Conservation (phyloP, 2,113 vertebrate genomes). For the Chiloscyllium plagiosum region DNA sequence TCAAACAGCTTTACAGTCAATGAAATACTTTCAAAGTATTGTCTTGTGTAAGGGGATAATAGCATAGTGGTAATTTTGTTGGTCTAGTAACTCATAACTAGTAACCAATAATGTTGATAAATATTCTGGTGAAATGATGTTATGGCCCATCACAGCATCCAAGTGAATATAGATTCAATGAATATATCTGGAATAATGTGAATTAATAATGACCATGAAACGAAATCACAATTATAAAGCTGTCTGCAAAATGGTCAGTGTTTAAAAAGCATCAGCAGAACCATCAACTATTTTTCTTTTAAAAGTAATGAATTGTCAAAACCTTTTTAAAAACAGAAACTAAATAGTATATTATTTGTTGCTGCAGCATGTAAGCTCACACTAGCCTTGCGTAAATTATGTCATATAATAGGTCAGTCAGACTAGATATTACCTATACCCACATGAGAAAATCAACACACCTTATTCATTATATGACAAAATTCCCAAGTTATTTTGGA, state of each 20-base stretch:
- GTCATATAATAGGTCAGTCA: background rate
- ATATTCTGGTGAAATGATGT: too few species aligned
- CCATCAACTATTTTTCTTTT: background rate
- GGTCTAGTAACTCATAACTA: too few species aligned
- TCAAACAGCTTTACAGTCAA: background rate
- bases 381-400: too few species aligned
- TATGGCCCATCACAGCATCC: too few species aligned
- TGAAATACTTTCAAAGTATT: background rate
- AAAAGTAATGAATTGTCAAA: background rate
- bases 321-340: too few species aligned
- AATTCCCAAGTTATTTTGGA: background rate
- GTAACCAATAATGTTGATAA: too few species aligned
- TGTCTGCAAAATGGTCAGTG: too few species aligned
- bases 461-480: background rate
- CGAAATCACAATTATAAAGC: too few species aligned
- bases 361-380: background rate
- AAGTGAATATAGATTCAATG: too few species aligned
- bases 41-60: background rate
- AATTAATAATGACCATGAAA: too few species aligned
- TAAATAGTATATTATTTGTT: background rate
- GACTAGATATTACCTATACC: background rate
- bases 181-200: too few species aligned
- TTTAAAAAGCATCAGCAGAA: background rate
- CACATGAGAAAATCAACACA: background rate
- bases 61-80: too few species aligned